phyloP scores from a whole-genome alignment of 64 coral and sea anemone species.

The Pocillopora damicornis region DNA sequence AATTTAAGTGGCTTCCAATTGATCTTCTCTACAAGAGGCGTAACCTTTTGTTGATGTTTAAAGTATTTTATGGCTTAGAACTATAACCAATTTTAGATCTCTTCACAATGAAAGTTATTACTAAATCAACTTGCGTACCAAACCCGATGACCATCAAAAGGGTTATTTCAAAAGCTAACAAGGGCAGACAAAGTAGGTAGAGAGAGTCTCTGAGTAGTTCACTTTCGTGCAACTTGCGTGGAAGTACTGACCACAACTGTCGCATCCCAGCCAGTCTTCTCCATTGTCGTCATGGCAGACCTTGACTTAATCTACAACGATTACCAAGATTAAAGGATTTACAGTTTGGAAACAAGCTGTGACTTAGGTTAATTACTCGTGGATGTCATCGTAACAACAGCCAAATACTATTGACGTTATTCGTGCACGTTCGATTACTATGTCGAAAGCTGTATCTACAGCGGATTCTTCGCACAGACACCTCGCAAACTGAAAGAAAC shows the following conservation, averaged over 20 bases:
- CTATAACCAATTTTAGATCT: neutral
- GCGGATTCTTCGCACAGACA: neutral
- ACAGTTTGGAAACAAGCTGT: no score
- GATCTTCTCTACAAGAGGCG: neutral
- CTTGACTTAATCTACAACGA: no score
- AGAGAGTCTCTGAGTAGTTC: no score
- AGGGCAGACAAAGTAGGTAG: no score
- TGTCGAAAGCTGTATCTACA: conserved; percentile 1
- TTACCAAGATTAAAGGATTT: no score
- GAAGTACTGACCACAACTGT: no score
- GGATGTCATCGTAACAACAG: no score
- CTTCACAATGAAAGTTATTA: neutral
- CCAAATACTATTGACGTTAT: no score
- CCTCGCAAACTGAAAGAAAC: neutral
- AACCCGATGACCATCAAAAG: neutral
- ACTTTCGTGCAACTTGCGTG: neutral
- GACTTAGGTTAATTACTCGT: no score
- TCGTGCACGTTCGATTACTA: neutral
- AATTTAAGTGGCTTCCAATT: neutral
- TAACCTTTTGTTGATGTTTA: neutral
- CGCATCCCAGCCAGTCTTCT: no score
- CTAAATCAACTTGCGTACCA: neutral
- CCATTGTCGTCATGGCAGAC: no score
- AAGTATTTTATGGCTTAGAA: neutral
- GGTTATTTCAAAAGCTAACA: no score